Evolutionary conservation across 2,888 invertebrate species (phyloP), one percentile per base, ranked within the genome.

Genomic region (Brachypalpus laphriformis): DNA sequence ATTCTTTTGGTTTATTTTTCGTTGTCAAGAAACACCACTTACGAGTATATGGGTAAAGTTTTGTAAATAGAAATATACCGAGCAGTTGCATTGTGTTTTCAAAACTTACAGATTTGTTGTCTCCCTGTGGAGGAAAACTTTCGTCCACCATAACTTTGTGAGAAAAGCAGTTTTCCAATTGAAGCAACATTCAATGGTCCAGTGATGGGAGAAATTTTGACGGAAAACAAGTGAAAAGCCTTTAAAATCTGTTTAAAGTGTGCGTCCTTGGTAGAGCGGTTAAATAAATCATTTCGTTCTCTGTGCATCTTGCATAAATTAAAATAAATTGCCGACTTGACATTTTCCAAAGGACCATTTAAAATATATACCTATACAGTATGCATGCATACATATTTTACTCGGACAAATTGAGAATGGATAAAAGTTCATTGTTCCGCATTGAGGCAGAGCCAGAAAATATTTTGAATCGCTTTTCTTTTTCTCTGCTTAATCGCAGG

Each of bases 221-320:
- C 7, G n/a, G 25, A 28, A 45, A 31, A n/a, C 11, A 42, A 59
- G n/a, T 14, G 7, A 18, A 20, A 66, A 40, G 20, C 31, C 31
- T 56, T 81, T 70, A 63, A 81, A 70, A 47, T 47, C 34, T 20
- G 40, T 63, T 70, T 40, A 76, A 71, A 42, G 34, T 8, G 11
- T 2, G n/a, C 28, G 75, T 75, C 66, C 54, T 75, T 63, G 56
- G 51, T 45, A 47, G 61, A 68, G 54, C 51, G 63, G 63, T 70
- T 82, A 70, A 76, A 82, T 82, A 82, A 82, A 82, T 82, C 81
- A 82, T 82, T 82, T 75, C 31, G 61, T 74, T 57, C 63, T 49
- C 47, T 65, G 63, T 57, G 70, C 70, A 82, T 71, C 76, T 76
- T 76, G 76, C 76, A 82, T 82, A 76, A 76, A 82, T 76, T 66